Percentiles rank a stretch among this genome's conserved stretches.
Conservation (phyloP, 2,797 vertebrate genomes). For the Parauchenoglanis punctatus region DNA sequence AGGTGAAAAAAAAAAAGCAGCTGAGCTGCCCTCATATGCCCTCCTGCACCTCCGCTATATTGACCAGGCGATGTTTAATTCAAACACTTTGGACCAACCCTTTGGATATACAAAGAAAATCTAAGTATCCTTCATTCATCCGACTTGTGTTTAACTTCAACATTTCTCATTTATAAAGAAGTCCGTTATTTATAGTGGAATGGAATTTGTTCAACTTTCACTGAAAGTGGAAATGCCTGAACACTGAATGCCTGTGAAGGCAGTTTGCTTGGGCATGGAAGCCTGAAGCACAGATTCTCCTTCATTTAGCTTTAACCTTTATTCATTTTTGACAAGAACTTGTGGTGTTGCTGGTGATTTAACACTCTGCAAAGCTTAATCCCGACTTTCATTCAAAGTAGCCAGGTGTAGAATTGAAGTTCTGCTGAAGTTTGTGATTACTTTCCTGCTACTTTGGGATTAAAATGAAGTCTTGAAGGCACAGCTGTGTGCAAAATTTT, state of each 20-base stretch:
- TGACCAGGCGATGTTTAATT: slow-evolving; percentile 12
- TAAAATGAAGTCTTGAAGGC: background rate
- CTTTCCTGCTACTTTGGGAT: background rate
- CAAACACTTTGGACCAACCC: background rate
- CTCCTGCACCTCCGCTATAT: background rate
- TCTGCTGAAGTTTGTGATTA: background rate
- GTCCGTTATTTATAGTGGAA: background rate
- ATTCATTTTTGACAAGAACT: background rate
- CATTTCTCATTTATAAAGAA: background rate
- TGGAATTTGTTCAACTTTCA: background rate
- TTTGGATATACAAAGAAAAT: background rate
- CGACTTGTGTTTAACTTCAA: background rate
- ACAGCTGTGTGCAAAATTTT: background rate
- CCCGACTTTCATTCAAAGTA: background rate
- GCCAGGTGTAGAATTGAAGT: background rate
- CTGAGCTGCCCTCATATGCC: background rate
- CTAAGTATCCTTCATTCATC: background rate
- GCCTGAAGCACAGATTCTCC: slow-evolving; percentile 62
- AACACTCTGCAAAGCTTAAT: background rate
- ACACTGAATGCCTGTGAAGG: slow-evolving; percentile 16
- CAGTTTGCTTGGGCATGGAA: slow-evolving; percentile 48
- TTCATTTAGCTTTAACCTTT: slow-evolving; percentile 63
- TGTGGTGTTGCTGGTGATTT: background rate
- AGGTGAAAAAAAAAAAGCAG: background rate
- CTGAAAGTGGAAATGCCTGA: background rate